phyloP scores from a whole-genome alignment of 2,888 invertebrate genomes.

The Cheiracanthium punctorium region DNA sequence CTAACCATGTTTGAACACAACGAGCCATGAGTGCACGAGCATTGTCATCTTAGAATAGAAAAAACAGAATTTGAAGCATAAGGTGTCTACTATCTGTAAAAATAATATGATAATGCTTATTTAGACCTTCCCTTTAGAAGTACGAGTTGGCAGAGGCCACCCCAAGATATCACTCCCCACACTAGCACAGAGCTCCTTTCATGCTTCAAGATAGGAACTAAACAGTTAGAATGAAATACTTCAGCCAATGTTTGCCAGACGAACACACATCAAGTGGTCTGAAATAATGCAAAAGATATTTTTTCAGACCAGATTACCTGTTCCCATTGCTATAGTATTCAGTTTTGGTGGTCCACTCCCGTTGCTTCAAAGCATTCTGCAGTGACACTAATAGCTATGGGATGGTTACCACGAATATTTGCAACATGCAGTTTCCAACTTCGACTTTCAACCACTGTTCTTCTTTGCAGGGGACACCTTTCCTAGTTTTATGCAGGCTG shows the following conservation, averaged over 20 bases:
- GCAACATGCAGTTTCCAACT: neutral
- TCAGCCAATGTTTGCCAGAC: neutral
- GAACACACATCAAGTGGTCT: neutral
- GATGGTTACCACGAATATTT: neutral
- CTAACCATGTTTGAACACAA: constrained; percentile 6
- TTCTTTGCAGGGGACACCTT: neutral
- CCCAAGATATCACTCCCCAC: no score
- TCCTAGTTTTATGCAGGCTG: constrained; percentile 11
- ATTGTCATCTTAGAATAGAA: neutral
- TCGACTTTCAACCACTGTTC: constrained; percentile 11
- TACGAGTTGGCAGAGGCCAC: neutral
- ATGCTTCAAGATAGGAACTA: constrained; percentile 1
- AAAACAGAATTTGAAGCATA: neutral
- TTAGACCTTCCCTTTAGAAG: no score
- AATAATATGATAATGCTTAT: neutral
- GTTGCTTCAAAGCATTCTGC: constrained; percentile 12
- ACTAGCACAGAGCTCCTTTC: neutral
- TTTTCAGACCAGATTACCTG: no score
- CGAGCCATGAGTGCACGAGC: neutral
- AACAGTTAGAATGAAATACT: neutral
- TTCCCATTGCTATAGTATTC: no score
- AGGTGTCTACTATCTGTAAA: neutral
- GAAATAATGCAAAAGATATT: neutral
- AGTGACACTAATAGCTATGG: neutral
- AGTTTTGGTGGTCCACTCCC: no score